phyloP scores from a whole-genome alignment of 2,888 invertebrate species.

The Hydriomena furcata region DNA sequence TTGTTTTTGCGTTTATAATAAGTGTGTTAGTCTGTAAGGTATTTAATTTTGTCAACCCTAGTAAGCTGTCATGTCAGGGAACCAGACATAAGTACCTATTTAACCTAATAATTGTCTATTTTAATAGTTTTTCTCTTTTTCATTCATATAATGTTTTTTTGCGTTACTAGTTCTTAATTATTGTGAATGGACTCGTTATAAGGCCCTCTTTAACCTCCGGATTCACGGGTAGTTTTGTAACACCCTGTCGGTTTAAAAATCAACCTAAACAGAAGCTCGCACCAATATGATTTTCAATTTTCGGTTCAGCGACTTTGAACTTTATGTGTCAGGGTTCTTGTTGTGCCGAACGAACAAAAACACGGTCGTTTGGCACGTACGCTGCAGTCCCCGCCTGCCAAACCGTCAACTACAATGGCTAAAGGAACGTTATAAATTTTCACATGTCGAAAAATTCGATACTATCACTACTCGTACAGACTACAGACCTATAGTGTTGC shows the following conservation, averaged over 20 bases:
- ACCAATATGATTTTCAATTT: slow-evolving; percentile 19
- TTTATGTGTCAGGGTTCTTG: slow-evolving; percentile 25
- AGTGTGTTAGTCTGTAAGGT: too few relatives aligned
- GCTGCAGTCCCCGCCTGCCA: slow-evolving; percentile 45
- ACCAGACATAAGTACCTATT: too few relatives aligned
- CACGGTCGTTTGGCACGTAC: slow-evolving; percentile 60
- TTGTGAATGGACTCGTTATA: too few relatives aligned
- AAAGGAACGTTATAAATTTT: slow-evolving; percentile 55
- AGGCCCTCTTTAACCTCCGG: too few relatives aligned
- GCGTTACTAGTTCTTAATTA: too few relatives aligned
- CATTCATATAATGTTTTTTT: too few relatives aligned
- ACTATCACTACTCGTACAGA: slow-evolving; percentile 11
- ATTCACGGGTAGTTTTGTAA: too few relatives aligned
- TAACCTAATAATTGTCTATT: too few relatives aligned
- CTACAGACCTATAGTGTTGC: background rate
- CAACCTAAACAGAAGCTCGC: slow-evolving; percentile 1
- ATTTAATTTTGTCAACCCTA: too few relatives aligned
- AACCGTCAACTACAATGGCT: slow-evolving; percentile 53
- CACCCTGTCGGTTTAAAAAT: background rate
- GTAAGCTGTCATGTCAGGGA: too few relatives aligned
- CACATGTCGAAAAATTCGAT: slow-evolving; percentile 50
- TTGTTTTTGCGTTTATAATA: too few relatives aligned
- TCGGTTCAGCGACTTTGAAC: slow-evolving; percentile 24
- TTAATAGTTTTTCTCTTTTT: too few relatives aligned
- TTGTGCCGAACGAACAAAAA: slow-evolving; percentile 25